A percentile compares a stretch with the other conserved stretches of the same genome.
Conservation (phyloP, 2,113 vertebrate genomes). For the Amazona vittata region DNA sequence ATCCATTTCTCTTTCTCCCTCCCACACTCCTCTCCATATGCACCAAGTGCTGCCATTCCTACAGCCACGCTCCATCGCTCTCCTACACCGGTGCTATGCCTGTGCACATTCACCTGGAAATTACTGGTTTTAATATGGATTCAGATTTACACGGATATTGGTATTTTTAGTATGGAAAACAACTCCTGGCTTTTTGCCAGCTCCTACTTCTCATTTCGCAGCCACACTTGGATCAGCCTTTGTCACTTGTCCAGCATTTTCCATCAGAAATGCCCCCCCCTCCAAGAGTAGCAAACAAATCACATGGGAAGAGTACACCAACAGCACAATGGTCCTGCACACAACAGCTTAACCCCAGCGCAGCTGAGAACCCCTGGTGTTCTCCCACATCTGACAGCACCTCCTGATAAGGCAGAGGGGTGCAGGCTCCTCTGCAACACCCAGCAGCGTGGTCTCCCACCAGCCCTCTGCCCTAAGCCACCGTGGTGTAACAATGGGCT, state of each 20-base stretch:
- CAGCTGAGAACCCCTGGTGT: not conserved
- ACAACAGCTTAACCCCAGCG: not conserved
- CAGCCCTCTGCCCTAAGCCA: not conserved
- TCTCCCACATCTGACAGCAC: not conserved
- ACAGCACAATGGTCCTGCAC: rapidly evolving
- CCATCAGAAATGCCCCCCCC: rapidly evolving
- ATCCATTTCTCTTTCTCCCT: not conserved
- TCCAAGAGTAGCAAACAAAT: not conserved
- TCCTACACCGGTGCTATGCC: not conserved
- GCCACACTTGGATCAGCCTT: not conserved
- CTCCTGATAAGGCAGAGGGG: not conserved
- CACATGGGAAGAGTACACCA: rapidly evolving
- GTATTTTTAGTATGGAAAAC: not conserved
- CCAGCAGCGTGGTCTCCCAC: too few species aligned
- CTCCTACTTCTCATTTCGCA: rapidly evolving
- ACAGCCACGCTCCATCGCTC: not conserved
- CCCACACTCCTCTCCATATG: rapidly evolving
- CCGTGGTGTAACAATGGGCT: rapidly evolving
- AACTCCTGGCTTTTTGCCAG: not conserved
- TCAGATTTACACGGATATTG: not conserved
- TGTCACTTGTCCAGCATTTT: not conserved
- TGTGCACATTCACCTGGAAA: not conserved
- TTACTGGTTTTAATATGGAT: not conserved
- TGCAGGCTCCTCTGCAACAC: not conserved
- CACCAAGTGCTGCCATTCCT: not conserved